These are phyloP conservation scores for Gisinianus flammeolus DNA, from an alignment of 2,888 invertebrate genomes.

Conservation along the genomic window DNA sequence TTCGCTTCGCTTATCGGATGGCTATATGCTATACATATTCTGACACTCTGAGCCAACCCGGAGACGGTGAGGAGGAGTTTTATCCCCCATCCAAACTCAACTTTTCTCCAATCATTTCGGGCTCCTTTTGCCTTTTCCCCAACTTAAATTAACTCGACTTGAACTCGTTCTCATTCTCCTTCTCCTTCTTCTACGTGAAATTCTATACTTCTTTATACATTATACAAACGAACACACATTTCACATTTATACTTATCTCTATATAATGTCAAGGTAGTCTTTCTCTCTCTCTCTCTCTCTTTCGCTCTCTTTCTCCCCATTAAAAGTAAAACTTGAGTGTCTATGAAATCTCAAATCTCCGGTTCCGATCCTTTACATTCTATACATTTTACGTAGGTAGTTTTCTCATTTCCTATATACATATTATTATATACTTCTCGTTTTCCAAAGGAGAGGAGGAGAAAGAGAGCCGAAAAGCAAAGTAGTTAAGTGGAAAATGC, in stretches of 20 bases:
- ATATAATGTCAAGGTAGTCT: no score
- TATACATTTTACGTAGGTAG: no score
- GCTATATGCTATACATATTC: no score
- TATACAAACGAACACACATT: neutral
- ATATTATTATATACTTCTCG: neutral
- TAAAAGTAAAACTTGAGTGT: neutral
- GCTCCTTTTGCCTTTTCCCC: constrained; percentile 13
- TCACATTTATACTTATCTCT: no score
- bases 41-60: constrained; percentile 32
- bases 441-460: neutral
- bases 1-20: constrained; percentile 27
- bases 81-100: constrained; percentile 42
- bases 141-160: constrained; percentile 13
- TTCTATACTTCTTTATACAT: neutral
- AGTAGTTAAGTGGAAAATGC: neutral
- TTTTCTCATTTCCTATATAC: neutral
- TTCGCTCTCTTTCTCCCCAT: no score
- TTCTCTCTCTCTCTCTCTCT: no score
- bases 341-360: neutral
- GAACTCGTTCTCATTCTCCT: neutral
- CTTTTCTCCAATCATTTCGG: constrained; percentile 55
- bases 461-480: neutral
- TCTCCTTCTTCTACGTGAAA: neutral
- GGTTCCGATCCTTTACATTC: no score
- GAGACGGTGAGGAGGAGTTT: constrained; percentile 53